Conservation (phyloP, 2,888 invertebrate species). For the Hypselothyrea guttata region DNA sequence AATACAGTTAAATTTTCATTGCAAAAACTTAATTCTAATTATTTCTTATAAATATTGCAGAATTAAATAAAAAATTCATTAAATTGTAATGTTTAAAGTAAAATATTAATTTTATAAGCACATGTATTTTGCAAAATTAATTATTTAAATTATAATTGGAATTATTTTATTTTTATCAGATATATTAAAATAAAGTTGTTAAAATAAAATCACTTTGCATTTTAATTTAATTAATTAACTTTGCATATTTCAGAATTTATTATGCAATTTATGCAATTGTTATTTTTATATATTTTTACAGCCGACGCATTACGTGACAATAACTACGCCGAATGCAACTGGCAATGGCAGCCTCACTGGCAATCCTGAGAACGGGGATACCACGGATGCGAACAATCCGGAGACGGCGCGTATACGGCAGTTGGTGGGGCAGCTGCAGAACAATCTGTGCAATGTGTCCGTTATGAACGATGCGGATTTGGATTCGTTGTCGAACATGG, state of each 20-base stretch:
- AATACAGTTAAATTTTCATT: too few relatives aligned
- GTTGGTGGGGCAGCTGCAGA: conserved; percentile 89
- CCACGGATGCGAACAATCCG: conserved; percentile 79
- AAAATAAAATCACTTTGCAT: too few relatives aligned
- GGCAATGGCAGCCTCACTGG: conserved; percentile 39
- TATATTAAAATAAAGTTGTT: too few relatives aligned
- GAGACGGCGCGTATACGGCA: conserved; percentile 85
- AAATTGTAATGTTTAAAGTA: too few relatives aligned
- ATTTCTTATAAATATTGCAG: too few relatives aligned
- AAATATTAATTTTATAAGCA: too few relatives aligned
- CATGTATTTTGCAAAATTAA: too few relatives aligned
- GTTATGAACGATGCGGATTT: conserved; percentile 92
- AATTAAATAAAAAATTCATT: too few relatives aligned
- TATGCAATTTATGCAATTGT: background rate
- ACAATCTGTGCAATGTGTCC: conserved; percentile 92
- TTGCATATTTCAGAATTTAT: background rate
- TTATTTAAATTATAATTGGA: too few relatives aligned
- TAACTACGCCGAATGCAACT: conserved; percentile 84
- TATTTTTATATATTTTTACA: conserved; percentile 49
- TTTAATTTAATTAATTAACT: too few relatives aligned
- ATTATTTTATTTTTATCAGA: too few relatives aligned
- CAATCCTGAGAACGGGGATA: conserved; percentile 65
- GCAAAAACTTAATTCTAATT: too few relatives aligned
- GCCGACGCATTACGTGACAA: conserved; percentile 82
- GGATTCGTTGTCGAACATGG: conserved; percentile 93